A percentile compares a stretch with the other conserved stretches of the same genome.
phyloP scores from a whole-genome alignment of 2,888 invertebrate genomes.

The Tenthredo mesomela region DNA sequence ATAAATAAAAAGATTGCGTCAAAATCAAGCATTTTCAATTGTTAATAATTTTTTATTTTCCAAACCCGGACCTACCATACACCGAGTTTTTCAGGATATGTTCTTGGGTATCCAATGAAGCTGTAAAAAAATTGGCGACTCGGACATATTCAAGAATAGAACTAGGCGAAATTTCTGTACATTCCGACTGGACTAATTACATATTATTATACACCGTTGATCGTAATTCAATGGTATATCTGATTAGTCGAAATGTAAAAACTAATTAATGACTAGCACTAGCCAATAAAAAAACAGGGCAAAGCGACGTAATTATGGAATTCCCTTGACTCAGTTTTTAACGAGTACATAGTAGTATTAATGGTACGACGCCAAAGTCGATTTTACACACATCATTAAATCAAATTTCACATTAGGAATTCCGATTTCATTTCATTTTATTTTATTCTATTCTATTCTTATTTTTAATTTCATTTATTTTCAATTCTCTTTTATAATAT shows the following conservation, averaged over 20 bases:
- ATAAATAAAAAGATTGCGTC: too few relatives aligned
- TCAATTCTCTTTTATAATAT: background rate
- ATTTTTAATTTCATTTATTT: background rate
- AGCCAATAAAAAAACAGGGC: background rate
- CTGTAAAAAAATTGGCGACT: too few relatives aligned
- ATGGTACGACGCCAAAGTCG: background rate
- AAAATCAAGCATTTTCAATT: too few relatives aligned
- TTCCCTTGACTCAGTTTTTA: conserved; percentile 41
- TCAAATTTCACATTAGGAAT: background rate
- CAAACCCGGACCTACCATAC: too few relatives aligned
- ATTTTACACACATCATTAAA: background rate
- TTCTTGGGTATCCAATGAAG: too few relatives aligned
- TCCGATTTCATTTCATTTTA: background rate
- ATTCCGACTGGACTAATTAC: too few relatives aligned
- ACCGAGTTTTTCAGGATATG: too few relatives aligned
- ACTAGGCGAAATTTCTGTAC: too few relatives aligned
- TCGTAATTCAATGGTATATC: conserved; percentile 7
- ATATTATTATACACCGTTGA: background rate
- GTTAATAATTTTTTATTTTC: too few relatives aligned
- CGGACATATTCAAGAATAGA: too few relatives aligned
- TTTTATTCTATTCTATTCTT: background rate
- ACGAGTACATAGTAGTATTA: background rate
- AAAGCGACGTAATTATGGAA: background rate
- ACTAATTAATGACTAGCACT: conserved; percentile 15
- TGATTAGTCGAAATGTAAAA: conserved; percentile 1